Base-by-base conservation (phyloP, 2,113 vertebrate species). In the Tachycineta bicolor region DNA sequence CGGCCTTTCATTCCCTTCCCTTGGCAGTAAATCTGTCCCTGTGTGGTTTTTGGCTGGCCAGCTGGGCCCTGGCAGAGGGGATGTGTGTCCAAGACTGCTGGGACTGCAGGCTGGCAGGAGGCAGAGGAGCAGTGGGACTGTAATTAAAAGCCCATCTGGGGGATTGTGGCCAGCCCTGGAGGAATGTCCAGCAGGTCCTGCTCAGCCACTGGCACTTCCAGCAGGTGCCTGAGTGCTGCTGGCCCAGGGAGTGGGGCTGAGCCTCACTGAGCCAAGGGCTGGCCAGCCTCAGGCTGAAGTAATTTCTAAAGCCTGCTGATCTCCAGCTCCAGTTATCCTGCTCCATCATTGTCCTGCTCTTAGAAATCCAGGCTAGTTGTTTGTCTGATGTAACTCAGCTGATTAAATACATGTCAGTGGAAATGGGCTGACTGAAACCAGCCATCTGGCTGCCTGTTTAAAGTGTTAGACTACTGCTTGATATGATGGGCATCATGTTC, bases 101-200 rank as follows among this genome's bases (percentile, higher is more conserved):
- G 65, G 58, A 3, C 6, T 0, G 0, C 33, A 5, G 84, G 62
- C 49, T 55, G 34, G 31, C 59, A 8, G 34, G 47, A 59, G 71
- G 28, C 2, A 0, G 18, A 37, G 21, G 25, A 33, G 9, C 6
- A 0, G 31, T 0, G 0, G 63, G 41, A 0, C 3, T 4, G 13
- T 26, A 11, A 65, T 83, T n/a, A 52, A 73, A 46, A 91, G 25
- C 84, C 64, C 84, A 83, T 68, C 64, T 82, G 90, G 88, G 52
- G 78, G 43, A 58, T 28, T 6, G 41, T 3, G 25, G 60, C 59
- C 0, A 2, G 55, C 75, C 79, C 89, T 53, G 64, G 41, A 69
- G 77, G 70, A 82, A 87, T 44, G 60, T 85, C 74, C 83, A 1
- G 0, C 39, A n/a, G 71, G 44, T 69, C 71, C 81, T 55, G 69